phyloP scores from a whole-genome alignment of 2,797 vertebrate species.

The Lacerta bilineata region DNA sequence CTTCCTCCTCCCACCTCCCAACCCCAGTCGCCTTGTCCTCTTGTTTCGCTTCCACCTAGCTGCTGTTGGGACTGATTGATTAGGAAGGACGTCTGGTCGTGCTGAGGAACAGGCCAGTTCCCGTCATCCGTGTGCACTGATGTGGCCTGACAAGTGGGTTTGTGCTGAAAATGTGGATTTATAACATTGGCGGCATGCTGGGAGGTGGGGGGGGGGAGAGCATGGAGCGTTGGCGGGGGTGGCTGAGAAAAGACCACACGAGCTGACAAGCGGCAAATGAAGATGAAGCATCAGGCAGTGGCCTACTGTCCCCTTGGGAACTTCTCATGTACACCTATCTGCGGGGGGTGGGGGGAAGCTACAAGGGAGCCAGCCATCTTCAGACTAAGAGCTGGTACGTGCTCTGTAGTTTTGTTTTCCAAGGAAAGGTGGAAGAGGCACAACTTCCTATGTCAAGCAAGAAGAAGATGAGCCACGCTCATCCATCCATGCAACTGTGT shows the following conservation, averaged over 20 bases:
- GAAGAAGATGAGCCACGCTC: neutral
- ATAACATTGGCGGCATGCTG: constrained; percentile 18
- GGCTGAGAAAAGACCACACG: constrained; percentile 1
- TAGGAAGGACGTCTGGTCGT: constrained; percentile 28
- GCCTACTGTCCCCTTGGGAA: neutral
- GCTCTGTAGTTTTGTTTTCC: neutral
- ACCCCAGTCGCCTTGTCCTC: neutral
- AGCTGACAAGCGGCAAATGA: constrained; percentile 35
- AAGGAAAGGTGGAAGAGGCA: neutral
- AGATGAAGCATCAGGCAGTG: constrained; percentile 18
- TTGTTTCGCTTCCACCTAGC: constrained; percentile 6
- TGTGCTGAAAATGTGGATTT: constrained; percentile 45
- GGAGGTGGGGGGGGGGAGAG: neutral
- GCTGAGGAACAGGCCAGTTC: constrained; percentile 24
- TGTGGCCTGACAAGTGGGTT: constrained; percentile 43
- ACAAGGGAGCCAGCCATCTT: constrained; percentile 1
- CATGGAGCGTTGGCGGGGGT: neutral
- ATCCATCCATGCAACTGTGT: neutral
- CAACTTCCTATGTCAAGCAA: neutral
- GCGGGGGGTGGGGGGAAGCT: neutral
- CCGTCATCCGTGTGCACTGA: constrained; percentile 25
- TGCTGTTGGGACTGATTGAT: constrained; percentile 38
- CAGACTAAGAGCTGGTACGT: neutral
- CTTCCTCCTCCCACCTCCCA: neutral
- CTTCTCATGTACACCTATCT: neutral